Base-by-base conservation (phyloP, 2,113 vertebrate species). In the Hydrolagus affinis region DNA sequence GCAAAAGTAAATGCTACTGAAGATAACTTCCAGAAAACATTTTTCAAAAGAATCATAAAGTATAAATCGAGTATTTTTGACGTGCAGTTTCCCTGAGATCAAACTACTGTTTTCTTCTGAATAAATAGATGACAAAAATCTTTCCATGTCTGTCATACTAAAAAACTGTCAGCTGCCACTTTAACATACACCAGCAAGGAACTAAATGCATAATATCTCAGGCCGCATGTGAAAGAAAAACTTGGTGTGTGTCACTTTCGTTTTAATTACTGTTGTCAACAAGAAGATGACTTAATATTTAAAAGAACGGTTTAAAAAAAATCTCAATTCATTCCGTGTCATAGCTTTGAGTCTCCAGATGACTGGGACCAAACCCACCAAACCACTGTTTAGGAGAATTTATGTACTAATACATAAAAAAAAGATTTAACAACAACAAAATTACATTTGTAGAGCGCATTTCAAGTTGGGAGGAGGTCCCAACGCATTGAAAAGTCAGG, bases 191-290 rank as follows among this genome's bases (percentile, higher is more conserved):
- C 21, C 30, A 19, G 25, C 66, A 68, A 83, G 23, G 25, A 14
- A 21, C 62, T 66, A 83, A 62, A 66, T 83, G 66, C 30, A 32
- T 15, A 68, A 0, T 32, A 32, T 66, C 66, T 83, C 28, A 30
- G 78, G 66, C 66, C 23, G 66, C 19, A 15, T 83, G 8, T 60
- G 8, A 83, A 83, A 83, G 28, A 64, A 68, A 83, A 66, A 2
- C 2, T 32, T 23, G 30, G 8, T 28, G 66, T 64, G 23, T 68
- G 28, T 30, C 66, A 68, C 21, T 66, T 23, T 64, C 23, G 64
- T 66, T 83, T 66, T 66, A 83, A 83, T 83, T 25, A 32, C 62
- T 66, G 62, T 83, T 68, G 21, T 28, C 62, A 32, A 80, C 23
- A 66, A 64, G 78, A 9, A 83, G 25, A 83, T 83, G 19, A 3